phyloP scores from a whole-genome alignment of 2,888 invertebrate species.

The Sycophila texana region DNA sequence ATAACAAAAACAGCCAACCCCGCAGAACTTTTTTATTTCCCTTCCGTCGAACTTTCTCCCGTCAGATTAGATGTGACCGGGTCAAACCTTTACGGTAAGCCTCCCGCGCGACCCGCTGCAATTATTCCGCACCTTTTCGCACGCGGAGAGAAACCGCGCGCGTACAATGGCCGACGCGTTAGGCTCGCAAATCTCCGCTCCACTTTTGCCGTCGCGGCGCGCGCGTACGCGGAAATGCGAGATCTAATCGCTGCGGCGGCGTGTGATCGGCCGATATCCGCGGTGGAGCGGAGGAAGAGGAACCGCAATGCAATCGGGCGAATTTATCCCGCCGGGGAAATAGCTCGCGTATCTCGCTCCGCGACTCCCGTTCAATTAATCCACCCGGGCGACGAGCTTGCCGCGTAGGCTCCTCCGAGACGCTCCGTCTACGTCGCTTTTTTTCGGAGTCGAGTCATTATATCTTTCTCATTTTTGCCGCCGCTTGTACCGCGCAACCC shows the following conservation, averaged over 20 bases:
- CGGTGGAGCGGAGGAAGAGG: background rate
- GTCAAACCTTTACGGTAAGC: background rate
- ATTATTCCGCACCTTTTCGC: constrained; percentile 23
- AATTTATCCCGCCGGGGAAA: constrained; percentile 20
- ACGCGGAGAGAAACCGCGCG: background rate
- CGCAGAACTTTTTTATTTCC: background rate
- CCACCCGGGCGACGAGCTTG: no score
- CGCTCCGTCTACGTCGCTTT: no score
- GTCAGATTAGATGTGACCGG: background rate
- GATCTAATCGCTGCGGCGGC: background rate
- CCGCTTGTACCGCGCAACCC: no score
- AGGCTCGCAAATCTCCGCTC: background rate
- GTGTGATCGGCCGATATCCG: background rate
- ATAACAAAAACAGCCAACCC: no score
- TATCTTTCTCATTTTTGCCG: no score
- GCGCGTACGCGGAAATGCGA: background rate
- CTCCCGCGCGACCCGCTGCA: background rate
- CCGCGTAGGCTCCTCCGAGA: no score
- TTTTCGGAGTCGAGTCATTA: no score
- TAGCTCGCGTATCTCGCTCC: constrained; percentile 12
- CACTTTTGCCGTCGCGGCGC: constrained; percentile 4
- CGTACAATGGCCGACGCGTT: background rate
- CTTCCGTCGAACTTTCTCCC: background rate
- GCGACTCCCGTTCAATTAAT: no score
- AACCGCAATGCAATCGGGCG: constrained; percentile 22